phyloP scores from a whole-genome alignment of 2,797 vertebrate species.

The Botia kubotai region DNA sequence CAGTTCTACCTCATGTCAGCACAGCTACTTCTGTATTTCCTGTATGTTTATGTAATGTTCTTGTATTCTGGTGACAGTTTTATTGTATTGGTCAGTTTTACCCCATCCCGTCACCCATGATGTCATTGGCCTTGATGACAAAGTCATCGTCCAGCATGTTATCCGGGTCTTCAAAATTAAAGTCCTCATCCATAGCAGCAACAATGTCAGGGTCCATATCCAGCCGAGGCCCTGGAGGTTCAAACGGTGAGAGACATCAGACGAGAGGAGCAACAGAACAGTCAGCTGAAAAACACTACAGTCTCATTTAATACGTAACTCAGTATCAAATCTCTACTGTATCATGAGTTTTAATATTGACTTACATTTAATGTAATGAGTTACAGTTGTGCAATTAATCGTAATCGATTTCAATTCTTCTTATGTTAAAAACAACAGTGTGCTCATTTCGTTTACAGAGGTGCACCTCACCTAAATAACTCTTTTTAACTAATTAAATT shows the following conservation, averaged over 20 bases:
- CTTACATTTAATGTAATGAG: no score
- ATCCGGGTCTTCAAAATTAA: conserved; percentile 90
- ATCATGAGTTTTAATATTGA: no score
- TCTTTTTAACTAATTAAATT: no score
- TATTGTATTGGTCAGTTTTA: conserved; percentile 64
- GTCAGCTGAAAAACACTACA: not conserved
- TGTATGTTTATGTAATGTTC: not conserved
- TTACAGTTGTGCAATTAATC: no score
- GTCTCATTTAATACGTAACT: no score
- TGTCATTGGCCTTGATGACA: conserved; percentile 85
- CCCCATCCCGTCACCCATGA: conserved; percentile 45
- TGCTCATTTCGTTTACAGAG: no score
- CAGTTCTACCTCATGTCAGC: no score
- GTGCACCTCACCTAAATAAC: no score
- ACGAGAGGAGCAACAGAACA: not conserved
- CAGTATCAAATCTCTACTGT: no score
- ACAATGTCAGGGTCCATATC: conserved; percentile 98
- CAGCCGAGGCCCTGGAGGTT: conserved; percentile 84
- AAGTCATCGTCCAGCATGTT: conserved; percentile 96
- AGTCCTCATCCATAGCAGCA: conserved; percentile 95
- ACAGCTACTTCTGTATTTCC: not conserved
- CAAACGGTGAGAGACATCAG: not conserved
- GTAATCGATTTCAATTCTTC: no score
- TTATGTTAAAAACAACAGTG: no score
- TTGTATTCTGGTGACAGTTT: not conserved